Percentiles rank a stretch among this genome's conserved stretches.
Evolutionary conservation across 30 jellyfish, hydroid and myxozoan species (phyloP).

Genomic region (Turritopsis dohrnii): DNA sequence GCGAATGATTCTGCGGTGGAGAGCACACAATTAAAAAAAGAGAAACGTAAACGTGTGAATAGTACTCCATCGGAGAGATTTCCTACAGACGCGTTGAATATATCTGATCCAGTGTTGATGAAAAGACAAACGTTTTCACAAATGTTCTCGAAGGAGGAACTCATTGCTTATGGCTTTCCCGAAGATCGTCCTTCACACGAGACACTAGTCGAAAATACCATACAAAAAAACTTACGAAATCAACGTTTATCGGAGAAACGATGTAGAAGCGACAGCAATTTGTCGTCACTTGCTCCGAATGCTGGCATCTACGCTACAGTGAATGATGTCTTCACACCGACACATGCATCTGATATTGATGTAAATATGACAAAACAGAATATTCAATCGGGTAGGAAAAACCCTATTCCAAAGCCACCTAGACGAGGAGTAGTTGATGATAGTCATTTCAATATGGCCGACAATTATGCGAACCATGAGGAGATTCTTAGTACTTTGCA

Average conservation of each 20-base stretch:
- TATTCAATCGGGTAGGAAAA: background rate
- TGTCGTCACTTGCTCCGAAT: background rate
- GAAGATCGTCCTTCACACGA: constrained; percentile 10
- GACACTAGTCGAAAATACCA: background rate
- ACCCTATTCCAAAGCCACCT: constrained; percentile 46
- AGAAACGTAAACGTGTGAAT: constrained; percentile 3
- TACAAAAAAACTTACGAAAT: background rate
- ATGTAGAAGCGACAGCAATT: background rate
- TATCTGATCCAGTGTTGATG: constrained; percentile 3
- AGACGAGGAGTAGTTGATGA: constrained; percentile 12
- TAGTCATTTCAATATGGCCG: background rate
- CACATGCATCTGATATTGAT: background rate
- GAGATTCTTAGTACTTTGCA: background rate
- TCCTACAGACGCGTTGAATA: background rate
- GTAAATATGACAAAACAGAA: background rate
- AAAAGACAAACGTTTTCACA: constrained; percentile 12
- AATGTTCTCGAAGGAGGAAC: constrained; percentile 13
- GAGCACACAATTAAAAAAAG: background rate
- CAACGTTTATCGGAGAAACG: background rate
- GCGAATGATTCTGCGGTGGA: background rate
- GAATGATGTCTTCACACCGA: background rate
- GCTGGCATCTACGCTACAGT: background rate
- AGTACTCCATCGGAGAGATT: background rate
- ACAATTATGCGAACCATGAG: constrained; percentile 7
- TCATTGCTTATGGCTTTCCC: constrained; percentile 15